A percentile compares a stretch with the other conserved stretches of the same genome.
These are phyloP conservation scores for Drosophila differens DNA, from an alignment of 2,888 invertebrate genomes.

Conservation along the genomic window DNA sequence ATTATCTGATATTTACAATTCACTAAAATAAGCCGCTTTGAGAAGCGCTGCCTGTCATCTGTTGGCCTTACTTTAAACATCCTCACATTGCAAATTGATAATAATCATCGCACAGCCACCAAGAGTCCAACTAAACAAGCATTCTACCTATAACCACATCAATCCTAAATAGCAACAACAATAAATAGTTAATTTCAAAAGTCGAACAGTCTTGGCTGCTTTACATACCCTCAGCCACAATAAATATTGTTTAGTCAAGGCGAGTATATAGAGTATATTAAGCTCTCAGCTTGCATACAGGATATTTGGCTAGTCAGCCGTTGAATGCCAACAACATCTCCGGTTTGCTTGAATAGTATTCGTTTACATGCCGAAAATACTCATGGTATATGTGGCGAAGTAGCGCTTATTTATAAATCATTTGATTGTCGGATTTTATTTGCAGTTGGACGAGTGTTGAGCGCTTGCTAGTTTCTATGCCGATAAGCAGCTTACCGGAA, in stretches of 20 bases:
- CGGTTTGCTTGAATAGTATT: slow-evolving; percentile 2
- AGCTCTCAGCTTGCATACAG: not conserved
- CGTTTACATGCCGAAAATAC: slow-evolving; percentile 34
- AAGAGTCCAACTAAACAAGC: slow-evolving; percentile 14
- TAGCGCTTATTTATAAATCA: slow-evolving; percentile 78
- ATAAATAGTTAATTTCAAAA: slow-evolving; percentile 49
- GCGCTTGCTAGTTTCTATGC: slow-evolving; percentile 68
- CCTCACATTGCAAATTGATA: slow-evolving; percentile 49
- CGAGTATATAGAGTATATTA: not conserved
- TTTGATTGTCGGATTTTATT: slow-evolving; percentile 79
- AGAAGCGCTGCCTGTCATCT: slow-evolving; percentile 12
- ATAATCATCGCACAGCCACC: slow-evolving; percentile 46
- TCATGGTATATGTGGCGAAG: slow-evolving; percentile 44
- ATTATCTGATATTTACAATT: slow-evolving; percentile 5
- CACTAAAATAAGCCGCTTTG: slow-evolving; percentile 5
- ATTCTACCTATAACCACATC: slow-evolving; percentile 27
- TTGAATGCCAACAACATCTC: not conserved
- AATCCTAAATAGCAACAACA: slow-evolving; percentile 23
- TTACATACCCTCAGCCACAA: slow-evolving; percentile 12
- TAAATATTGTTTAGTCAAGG: not conserved
- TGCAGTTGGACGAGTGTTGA: slow-evolving; percentile 59
- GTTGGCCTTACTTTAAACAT: slow-evolving; percentile 22
- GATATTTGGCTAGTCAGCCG: not conserved
- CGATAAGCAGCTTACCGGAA: slow-evolving; percentile 80
- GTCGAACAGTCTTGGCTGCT: slow-evolving; percentile 40